Conservation (phyloP, 2,797 vertebrate species). For the Heliangelus exortis region DNA sequence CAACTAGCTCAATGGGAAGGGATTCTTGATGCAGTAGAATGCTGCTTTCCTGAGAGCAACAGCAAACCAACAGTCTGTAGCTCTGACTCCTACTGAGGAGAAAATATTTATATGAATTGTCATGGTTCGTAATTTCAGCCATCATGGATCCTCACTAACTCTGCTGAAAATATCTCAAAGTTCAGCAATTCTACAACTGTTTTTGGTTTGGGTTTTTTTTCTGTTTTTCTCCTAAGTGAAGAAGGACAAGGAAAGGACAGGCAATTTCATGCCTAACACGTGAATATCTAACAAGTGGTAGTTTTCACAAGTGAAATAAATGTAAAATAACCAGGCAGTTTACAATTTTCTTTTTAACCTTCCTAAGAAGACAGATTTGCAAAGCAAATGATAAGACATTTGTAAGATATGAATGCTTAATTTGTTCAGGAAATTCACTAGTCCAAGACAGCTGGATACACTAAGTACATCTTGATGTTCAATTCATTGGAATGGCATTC, state of each 20-base stretch:
- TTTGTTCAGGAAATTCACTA: background rate
- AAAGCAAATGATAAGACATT: slow-evolving; percentile 4
- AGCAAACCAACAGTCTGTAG: background rate
- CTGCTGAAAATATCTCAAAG: background rate
- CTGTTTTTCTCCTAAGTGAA: background rate
- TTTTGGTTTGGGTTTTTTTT: background rate
- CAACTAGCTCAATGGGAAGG: background rate
- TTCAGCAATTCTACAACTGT: background rate
- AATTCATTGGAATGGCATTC: background rate
- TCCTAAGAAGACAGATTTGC: background rate
- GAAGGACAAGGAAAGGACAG: background rate
- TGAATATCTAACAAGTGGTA: background rate
- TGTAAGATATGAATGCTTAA: background rate
- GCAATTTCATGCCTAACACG: background rate
- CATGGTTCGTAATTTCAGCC: background rate
- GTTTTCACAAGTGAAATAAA: background rate
- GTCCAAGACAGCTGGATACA: background rate
- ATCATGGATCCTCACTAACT: background rate
- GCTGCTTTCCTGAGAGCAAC: background rate
- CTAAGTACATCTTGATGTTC: background rate
- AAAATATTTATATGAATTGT: slow-evolving; percentile 7
- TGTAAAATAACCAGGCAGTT: slow-evolving; percentile 2
- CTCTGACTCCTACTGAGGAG: background rate
- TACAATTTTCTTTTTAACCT: background rate
- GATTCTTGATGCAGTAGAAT: background rate